These are phyloP conservation scores for Agonopterix arenella DNA, from an alignment of 2,888 invertebrate genomes.

Conservation along the genomic window DNA sequence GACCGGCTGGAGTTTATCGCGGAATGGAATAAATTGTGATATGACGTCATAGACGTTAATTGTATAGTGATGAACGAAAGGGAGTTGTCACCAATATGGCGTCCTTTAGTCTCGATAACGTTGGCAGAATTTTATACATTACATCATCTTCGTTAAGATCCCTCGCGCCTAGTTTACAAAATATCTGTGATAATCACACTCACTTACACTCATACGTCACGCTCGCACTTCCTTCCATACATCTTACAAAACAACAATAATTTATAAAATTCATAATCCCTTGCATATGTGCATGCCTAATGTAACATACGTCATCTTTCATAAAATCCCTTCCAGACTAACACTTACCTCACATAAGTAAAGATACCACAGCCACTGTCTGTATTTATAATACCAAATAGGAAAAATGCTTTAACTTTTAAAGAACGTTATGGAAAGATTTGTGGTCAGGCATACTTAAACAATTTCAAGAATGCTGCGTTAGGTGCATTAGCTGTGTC, in stretches of 20 bases:
- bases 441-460: slow-evolving; percentile 61
- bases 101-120: slow-evolving; percentile 53
- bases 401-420: slow-evolving; percentile 70
- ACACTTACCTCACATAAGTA: slow-evolving; percentile 68
- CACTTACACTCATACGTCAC: slow-evolving; percentile 39
- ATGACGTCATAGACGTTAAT: not conserved
- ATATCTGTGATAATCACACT: slow-evolving; percentile 51
- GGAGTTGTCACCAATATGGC: slow-evolving; percentile 65
- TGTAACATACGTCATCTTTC: slow-evolving; percentile 67
- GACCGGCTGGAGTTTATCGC: not conserved
- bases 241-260: slow-evolving; percentile 68
- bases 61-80: slow-evolving; percentile 50
- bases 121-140: slow-evolving; percentile 64
- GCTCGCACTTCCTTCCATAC: slow-evolving; percentile 47
- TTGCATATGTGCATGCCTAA: slow-evolving; percentile 75
- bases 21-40: not conserved
- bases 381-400: slow-evolving; percentile 77
- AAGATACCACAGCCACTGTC: slow-evolving; percentile 77
- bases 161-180: slow-evolving; percentile 65
- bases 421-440: slow-evolving; percentile 57
- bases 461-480: slow-evolving; percentile 51
- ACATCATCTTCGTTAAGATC: slow-evolving; percentile 56
- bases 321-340: slow-evolving; percentile 49
- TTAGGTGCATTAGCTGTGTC: slow-evolving; percentile 58
- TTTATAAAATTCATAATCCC: slow-evolving; percentile 75